Base-by-base conservation (phyloP, 2,113 vertebrate species). In the Clupea harengus region DNA sequence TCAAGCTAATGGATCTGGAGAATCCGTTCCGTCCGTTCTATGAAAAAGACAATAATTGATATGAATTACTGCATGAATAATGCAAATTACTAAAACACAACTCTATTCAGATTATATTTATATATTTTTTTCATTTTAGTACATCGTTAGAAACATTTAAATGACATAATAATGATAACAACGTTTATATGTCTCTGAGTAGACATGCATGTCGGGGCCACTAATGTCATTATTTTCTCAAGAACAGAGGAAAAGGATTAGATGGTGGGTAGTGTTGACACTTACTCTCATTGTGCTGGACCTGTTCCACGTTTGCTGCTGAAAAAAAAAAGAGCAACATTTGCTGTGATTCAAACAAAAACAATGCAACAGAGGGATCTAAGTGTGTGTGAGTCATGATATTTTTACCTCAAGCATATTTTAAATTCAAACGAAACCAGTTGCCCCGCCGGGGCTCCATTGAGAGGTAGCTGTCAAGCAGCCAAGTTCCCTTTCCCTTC, bases 21-120 rank as follows among this genome's bases (percentile, higher is more conserved):
- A 85, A 85, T 39, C 78, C 4, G 22, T 25, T 81, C 94, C 89
- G 84, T n/a, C n/a, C n/a, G n/a, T n/a, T n/a, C n/a, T n/a, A n/a
- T 87, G 28, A 85, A 1, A 84, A 28, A 90, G 44, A 89, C 13
- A 25, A 81, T 45, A 45, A 54, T 10, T 6, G 22, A 39, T 39
- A 39, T 39, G 39, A 39, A 39, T 39, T 39, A 39, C 39, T 39
- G 39, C 39, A 2, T 39, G 0, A 47, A 15, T 45, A 67, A 67
- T 10, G 28, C 28, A 82, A 28, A 82, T 50, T 18, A 18, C 18
- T 54, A 54, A 13, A 22, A 20, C 7, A 54, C 22, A n/a, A 3
- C 18, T 6, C 0, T 57, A 17, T 20, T 57, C 3, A 57, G 54
- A 57, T 57, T 57, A 15, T 17, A 20, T 18, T 5, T 57, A 20